Evolutionary conservation across 1,140 invertebrate genomes (phyloP), one percentile per base, ranked within the genome.

Genomic region (Oncopodura yosiiana): DNA sequence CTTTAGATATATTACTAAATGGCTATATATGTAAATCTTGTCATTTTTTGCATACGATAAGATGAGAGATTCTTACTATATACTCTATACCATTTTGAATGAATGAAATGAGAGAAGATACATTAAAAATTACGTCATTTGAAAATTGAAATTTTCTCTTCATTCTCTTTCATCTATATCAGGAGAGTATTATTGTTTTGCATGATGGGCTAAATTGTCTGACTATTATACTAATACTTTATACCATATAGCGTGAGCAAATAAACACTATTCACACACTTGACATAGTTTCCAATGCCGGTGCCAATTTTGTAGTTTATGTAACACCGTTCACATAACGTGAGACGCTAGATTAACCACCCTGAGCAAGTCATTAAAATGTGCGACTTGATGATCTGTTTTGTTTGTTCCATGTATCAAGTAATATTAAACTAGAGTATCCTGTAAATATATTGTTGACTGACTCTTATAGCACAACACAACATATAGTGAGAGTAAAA

Each of bases 211-310:
- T 27, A 30, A 46, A 46, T 32, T 46, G 30, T 32, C 44, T 46
- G 27, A 46, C 30, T 18, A 32, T 19, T 18, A 12, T 19, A 8
- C 26, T 46, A 9, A n/a, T n/a, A 30, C 18, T 46, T 27, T 30
- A 23, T 46, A 30, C 27, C 27, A 46, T 32, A 32, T 46, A 32
- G 27, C 34, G 30, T 23, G 27, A 46, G 27, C 30, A 27, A 32
- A 27, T 27, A 46, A 46, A 19, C 18, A 46, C 34, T 18, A 30
- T 46, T 46, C 44, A 46, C 44, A 46, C 44, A 46, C 44, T 46
- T 46, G 44, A 46, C 44, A 46, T 19, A 46, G 44, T 46, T 46
- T 46, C 16, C 44, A 46, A 30, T 16, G 2, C n/a, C n/a, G 21
- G 11, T 32, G 27, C 44, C 44, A 46, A 46, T 46, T 32, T 46